Evolutionary conservation across 2,888 invertebrate species (phyloP).

Genomic region (Cynaeus angustus): DNA sequence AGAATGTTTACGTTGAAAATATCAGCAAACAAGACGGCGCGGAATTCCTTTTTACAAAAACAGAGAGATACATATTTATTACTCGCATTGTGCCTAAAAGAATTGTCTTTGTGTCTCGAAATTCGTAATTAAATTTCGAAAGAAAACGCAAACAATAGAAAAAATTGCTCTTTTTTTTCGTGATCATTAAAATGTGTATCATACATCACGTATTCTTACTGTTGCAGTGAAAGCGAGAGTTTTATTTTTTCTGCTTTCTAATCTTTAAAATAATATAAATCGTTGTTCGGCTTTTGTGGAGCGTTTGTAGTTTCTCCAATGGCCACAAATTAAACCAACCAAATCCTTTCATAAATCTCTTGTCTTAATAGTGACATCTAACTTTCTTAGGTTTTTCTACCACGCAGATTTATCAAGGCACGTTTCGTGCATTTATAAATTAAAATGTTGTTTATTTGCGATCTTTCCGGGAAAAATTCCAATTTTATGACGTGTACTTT

Average conservation of each 20-base stretch:
- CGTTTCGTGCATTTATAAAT: constrained; percentile 31
- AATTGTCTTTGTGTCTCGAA: background rate
- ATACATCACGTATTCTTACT: no score
- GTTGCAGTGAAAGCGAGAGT: no score
- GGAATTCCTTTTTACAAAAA: background rate
- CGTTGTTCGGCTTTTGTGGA: constrained; percentile 19
- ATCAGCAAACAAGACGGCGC: background rate
- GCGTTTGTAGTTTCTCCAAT: constrained; percentile 17
- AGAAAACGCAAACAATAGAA: no score
- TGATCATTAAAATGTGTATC: no score
- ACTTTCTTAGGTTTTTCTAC: constrained; percentile 24
- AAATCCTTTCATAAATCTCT: constrained; percentile 43
- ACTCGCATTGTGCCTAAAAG: background rate
- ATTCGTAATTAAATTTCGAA: background rate
- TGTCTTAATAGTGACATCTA: constrained; percentile 27
- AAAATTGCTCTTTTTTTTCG: no score
- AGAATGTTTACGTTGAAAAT: constrained; percentile 17
- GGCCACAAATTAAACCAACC: constrained; percentile 36
- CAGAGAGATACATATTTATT: background rate
- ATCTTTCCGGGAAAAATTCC: constrained; percentile 34
- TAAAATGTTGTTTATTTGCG: constrained; percentile 30
- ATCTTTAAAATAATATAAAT: constrained; percentile 22
- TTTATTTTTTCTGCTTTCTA: constrained; percentile 16
- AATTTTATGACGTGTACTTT: constrained; percentile 19
- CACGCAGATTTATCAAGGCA: constrained; percentile 28